These are phyloP conservation scores for Columba livia DNA, from an alignment of 2,113 vertebrate species.

Conservation along the genomic window DNA sequence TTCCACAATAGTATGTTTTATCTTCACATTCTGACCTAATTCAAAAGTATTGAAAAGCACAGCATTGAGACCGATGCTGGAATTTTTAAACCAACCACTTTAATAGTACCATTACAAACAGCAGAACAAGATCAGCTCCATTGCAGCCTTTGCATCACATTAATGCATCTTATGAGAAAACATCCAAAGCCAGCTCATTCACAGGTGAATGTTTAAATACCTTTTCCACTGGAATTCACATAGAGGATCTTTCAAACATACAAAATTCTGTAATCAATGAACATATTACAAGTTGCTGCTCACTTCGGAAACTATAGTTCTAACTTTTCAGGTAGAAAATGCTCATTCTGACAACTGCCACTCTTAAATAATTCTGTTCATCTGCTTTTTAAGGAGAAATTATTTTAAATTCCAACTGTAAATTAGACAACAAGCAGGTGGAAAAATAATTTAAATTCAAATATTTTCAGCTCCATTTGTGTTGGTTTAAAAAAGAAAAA, in stretches of 20 bases:
- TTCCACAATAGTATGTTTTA: not conserved
- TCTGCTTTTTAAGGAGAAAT: not conserved
- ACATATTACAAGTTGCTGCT: not conserved
- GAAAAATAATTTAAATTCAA: not conserved
- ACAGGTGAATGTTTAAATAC: not conserved
- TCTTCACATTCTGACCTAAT: not conserved
- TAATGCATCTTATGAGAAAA: not conserved
- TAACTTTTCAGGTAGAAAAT: not conserved
- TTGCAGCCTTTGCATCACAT: not conserved
- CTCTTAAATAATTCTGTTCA: not conserved
- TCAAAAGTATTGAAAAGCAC: not conserved
- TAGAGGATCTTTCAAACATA: not conserved
- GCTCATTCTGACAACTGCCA: not conserved
- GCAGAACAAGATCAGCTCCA: not conserved
- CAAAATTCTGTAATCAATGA: not conserved
- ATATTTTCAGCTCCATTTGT: not conserved
- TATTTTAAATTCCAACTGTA: not conserved
- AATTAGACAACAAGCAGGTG: not conserved
- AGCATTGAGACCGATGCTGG: not conserved
- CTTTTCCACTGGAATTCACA: not conserved
- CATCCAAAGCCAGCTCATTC: not conserved
- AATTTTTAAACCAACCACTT: not conserved
- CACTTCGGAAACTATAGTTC: not conserved
- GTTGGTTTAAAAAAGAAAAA: not conserved
- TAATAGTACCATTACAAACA: not conserved